Evolutionary conservation across 2,797 vertebrate genomes (phyloP), one percentile per base, ranked within the genome.

Genomic region (Psittacula derbiana): DNA sequence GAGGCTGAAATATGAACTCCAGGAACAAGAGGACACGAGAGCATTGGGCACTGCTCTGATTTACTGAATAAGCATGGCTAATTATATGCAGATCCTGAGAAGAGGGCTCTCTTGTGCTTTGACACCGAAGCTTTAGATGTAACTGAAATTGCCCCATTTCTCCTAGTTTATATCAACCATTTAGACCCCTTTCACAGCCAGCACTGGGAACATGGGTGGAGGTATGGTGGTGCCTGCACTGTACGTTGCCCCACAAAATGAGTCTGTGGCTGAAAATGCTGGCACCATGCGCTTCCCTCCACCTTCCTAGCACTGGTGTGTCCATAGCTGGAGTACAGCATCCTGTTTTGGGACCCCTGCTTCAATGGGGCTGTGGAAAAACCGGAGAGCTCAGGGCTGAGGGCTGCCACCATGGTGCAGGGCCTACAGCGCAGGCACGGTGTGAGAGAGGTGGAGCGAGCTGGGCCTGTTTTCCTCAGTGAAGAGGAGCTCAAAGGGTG

Each of bases 361-460:
- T 49, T 47, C 31, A 43, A 57, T 12, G 16, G 19, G 15, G 16
- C 24, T 17, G 24, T 53, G 44, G 16, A 38, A 57, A 80, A 84
- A 20, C 16, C 25, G 4, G 41, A 53, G 11, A 44, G 36, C 15
- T 47, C 25, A 64, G 16, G 10, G 11, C n/a, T 52, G 3, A 44
- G 36, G 33, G 17, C 19, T 93, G 28, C 49, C 33, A 36, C 40
- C 20, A 13, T 8, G 66, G 28, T 49, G 18, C 9, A 13, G 21
- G 1, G 3, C 7, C 40, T 79, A 3, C 20, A 64, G n/a, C 0
- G 4, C 41, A 36, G 20, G 7, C 61, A 8, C 0, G 2, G 38
- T 0, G 1, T 8, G 78, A 75, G 46, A 43, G 52, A 60, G 7
- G 8, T 69, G 58, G 46, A 69, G 8, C 27, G 64, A 90, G 12